Evolutionary conservation across 2,888 invertebrate genomes (phyloP), one percentile per base, ranked within the genome.

Genomic region (Campopleginae sp.): DNA sequence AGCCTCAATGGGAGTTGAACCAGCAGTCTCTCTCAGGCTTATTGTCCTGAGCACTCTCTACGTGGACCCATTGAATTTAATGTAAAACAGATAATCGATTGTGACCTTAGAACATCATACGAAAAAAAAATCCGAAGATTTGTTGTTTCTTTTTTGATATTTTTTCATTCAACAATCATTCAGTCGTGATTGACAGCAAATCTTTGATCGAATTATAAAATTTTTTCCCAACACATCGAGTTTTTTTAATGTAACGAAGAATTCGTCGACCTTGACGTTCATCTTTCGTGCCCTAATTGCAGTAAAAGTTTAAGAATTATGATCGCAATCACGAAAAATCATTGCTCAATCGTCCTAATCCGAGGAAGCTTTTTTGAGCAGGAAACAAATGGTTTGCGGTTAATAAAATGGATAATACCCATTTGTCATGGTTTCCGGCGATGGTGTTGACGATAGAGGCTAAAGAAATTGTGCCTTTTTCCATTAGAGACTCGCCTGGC

Each of bases 281-380:
- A 44, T 65, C 74, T 54, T 38, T 42, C 48, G 31, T 63, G 51
- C 31, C 63, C 51, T 75, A 80, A 82, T 78, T 82, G 63, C 76
- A 81, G 38, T 58, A 58, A 76, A 74, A 70, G 65, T 58, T 51
- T 65, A 85, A 80, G 86, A 87, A 88, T 90, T 90, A 75, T 71
- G 86, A 84, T 89, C 88, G 89, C 66, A 89, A 91, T 91, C 90
- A 77, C 87, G 72, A 87, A 84, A 91, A 90, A 91, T 89, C 80
- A 86, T 83, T 86, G 86, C 87, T 88, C 88, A 87, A 89, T 88
- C 85, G 74, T 51, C 33, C 72, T 54, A 19, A 44, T 79, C 75
- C 54, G 12, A n/a, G 51, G 38, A 61, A 70, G 75, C 79, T 63
- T 79, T 14, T 27, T 19, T 23, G 42, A 48, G 8, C 65, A 14